Evolutionary conservation across 2,113 vertebrate species (phyloP).

Genomic region (Urocitellus parryii): DNA sequence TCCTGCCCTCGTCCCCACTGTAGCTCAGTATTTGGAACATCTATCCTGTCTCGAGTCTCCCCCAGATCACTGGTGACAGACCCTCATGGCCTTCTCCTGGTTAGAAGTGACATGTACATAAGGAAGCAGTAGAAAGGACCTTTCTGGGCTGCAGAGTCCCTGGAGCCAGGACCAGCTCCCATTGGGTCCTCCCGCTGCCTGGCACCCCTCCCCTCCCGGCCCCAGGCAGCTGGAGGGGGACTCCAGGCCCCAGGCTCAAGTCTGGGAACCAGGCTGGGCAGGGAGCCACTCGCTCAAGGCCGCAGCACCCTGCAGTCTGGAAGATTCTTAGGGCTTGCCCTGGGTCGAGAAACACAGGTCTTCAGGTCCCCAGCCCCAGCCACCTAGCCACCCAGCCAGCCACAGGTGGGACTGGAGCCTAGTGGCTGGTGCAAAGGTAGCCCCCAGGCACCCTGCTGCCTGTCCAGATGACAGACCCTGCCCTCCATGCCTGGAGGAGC

Average conservation of each 20-base stretch:
- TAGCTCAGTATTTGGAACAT: not conserved
- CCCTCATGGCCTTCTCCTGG: not conserved
- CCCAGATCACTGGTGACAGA: constrained; percentile 1
- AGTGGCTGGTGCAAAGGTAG: not conserved
- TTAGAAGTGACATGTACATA: constrained; percentile 40
- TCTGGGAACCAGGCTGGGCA: not conserved
- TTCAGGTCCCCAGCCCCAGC: not conserved
- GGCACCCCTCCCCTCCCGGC: no score
- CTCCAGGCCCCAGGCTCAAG: not conserved
- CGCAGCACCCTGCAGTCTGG: not conserved
- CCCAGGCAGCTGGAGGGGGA: no score
- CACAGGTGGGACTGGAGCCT: not conserved
- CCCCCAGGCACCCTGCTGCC: not conserved
- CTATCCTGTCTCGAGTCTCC: constrained; percentile 26
- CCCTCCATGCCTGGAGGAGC: not conserved
- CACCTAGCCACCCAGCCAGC: not conserved
- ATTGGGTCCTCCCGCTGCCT: not conserved
- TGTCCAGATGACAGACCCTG: no score
- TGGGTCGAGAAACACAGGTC: not conserved
- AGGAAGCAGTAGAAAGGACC: constrained; percentile 17
- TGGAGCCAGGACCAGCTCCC: constrained; percentile 1
- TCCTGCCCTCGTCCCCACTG: no score
- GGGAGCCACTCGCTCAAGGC: not conserved
- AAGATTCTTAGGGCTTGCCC: not conserved
- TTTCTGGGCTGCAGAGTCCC: constrained; percentile 17